Evolutionary conservation across 2,797 vertebrate species (phyloP), one percentile per base, ranked within the genome.

Genomic region (Aselliscus stoliczkanus): DNA sequence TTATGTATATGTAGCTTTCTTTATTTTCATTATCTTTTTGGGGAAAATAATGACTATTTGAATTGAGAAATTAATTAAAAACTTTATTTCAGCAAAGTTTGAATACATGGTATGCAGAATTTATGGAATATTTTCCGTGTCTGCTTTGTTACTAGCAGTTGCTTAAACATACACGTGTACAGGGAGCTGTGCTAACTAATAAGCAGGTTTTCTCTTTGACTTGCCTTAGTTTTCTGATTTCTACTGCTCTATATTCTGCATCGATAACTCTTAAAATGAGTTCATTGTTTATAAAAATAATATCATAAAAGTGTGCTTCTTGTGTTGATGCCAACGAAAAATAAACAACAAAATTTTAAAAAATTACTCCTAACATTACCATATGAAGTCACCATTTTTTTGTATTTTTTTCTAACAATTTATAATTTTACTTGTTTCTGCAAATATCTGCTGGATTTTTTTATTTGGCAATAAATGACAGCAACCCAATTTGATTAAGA

Each of bases 91-190:
- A 50, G 31, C 13, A 50, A 14, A 50, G 9, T 58, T 34, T 67
- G 9, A 52, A 4, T 7, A 17, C 4, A 39, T 37, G 10, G 4
- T 27, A 1, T 58, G 3, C 1, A 52, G 18, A 4, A 7, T n/a
- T 65, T 37, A 9, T 1, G 1, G 17, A 50, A 52, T 52, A 13
- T 23, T 70, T 29, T 42, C 3, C 42, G 34, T 17, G 8, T 81
- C 11, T 17, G 31, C 21, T 64, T 80, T n/a, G 23, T 85, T 52
- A 80, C 65, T 27, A 10, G 15, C 11, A 50, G 4, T 13, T 67
- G 10, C 29, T 17, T 79, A 60, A 69, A 62, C 13, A n/a, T 56
- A 84, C 4, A 34, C 0, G 2, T 5, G 2, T 15, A 15, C 47
- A 64, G 15, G 44, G 7, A 62, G 23, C 72, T 70, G 7, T 85